These are phyloP conservation scores for Mola mola DNA, from an alignment of 2,113 vertebrate species.

Conservation along the genomic window DNA sequence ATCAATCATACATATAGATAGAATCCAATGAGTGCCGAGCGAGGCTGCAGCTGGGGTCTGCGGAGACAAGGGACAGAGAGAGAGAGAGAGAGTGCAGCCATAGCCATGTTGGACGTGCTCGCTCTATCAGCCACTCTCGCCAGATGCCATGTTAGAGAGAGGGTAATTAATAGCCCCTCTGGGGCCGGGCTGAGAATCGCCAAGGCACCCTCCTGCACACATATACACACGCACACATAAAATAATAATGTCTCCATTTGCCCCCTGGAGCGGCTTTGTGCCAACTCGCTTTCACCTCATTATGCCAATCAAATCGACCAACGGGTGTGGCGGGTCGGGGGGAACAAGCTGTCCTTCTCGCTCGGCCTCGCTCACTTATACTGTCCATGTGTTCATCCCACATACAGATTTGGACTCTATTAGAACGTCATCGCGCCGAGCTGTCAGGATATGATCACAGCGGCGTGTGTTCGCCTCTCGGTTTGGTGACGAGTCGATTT, in stretches of 20 bases:
- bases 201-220: constrained; percentile 41
- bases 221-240: constrained; percentile 38
- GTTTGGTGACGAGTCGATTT: constrained; percentile 45
- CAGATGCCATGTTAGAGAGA: constrained; percentile 88
- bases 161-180: constrained; percentile 90
- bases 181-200: constrained; percentile 69
- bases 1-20: constrained; percentile 89
- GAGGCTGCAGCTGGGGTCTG: constrained; percentile 86
- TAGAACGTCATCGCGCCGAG: constrained; percentile 38
- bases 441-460: constrained; percentile 4
- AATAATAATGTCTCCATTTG: constrained; percentile 82
- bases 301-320: constrained; percentile 76
- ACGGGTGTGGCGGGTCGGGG: constrained; percentile 7
- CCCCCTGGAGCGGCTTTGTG: constrained; percentile 73
- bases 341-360: constrained; percentile 58
- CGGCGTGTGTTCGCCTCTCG: too few species aligned
- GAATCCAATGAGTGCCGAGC: constrained; percentile 83
- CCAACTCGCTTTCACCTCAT: constrained; percentile 80
- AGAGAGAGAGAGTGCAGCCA: constrained; percentile 56
- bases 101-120: constrained; percentile 57
- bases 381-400: constrained; percentile 55
- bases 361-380: constrained; percentile 37
- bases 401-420: constrained; percentile 51
- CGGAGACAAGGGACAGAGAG: constrained; percentile 44
- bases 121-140: constrained; percentile 65